Conservation (phyloP, 2,888 invertebrate genomes). For the Pollenia angustigena region DNA sequence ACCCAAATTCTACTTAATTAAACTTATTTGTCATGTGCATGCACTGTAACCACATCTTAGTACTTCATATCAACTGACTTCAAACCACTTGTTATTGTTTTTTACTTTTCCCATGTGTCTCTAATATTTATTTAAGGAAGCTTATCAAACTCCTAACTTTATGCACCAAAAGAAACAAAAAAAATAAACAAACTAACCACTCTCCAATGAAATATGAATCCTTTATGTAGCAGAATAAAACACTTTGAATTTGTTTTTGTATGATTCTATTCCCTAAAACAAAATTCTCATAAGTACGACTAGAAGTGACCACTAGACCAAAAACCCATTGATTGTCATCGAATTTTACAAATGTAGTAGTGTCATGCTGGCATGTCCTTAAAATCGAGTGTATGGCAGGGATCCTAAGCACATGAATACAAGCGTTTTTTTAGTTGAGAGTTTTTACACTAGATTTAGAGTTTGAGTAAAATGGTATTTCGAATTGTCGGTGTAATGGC, state of each 20-base stretch:
- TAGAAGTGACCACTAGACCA: constrained; percentile 81
- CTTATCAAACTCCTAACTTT: constrained; percentile 75
- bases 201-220: constrained; percentile 79
- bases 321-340: constrained; percentile 84
- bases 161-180: background rate
- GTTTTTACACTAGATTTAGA: constrained; percentile 9
- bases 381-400: constrained; percentile 40
- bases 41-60: constrained; percentile 55
- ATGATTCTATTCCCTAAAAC: constrained; percentile 48
- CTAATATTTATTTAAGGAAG: constrained; percentile 73
- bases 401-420: constrained; percentile 30
- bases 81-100: constrained; percentile 75
- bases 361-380: constrained; percentile 39
- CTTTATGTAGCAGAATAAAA: constrained; percentile 81
- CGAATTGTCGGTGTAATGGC: constrained; percentile 7
- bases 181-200: constrained; percentile 42
- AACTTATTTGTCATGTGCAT: constrained; percentile 69
- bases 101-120: constrained; percentile 78
- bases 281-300: constrained; percentile 39
- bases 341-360: constrained; percentile 73
- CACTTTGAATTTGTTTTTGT: constrained; percentile 43
- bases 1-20: constrained; percentile 46
- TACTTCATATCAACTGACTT: constrained; percentile 60
- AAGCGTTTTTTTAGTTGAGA: background rate
- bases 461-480: constrained; percentile 22